phyloP scores from a whole-genome alignment of 1,140 invertebrate genomes.

The Drosophila kepulauana region DNA sequence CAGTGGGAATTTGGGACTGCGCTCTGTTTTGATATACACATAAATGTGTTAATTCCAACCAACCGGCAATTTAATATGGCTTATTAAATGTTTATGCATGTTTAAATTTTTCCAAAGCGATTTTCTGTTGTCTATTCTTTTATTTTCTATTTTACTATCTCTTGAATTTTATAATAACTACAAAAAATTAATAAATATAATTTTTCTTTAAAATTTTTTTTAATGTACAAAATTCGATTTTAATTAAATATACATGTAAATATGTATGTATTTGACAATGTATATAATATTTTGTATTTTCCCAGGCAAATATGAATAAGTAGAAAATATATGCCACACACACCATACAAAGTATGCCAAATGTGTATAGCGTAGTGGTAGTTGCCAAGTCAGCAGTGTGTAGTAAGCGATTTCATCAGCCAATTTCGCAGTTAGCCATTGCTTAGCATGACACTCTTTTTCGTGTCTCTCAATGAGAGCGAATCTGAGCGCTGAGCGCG shows the following conservation, averaged over 20 bases:
- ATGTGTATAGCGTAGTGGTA: not conserved
- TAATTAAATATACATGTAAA: too few species aligned
- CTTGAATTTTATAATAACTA: too few species aligned
- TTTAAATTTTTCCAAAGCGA: too few species aligned
- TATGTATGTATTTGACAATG: too few species aligned
- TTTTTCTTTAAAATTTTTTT: not conserved
- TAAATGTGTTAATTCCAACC: not conserved
- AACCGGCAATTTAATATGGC: not conserved
- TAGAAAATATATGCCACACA: not conserved
- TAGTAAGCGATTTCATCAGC: not conserved
- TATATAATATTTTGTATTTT: not conserved
- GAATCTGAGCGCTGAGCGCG: not conserved
- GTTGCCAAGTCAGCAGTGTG: not conserved
- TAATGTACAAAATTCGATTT: too few species aligned
- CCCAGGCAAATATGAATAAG: too few species aligned
- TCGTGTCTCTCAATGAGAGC: slow-evolving; percentile 42
- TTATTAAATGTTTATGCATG: too few species aligned
- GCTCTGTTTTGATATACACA: not conserved
- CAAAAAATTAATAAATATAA: not conserved
- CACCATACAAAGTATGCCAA: not conserved
- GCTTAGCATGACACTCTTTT: slow-evolving; percentile 18
- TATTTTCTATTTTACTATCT: too few species aligned
- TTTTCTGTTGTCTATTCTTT: too few species aligned
- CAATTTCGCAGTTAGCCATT: not conserved
- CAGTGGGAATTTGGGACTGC: not conserved